Conservation (phyloP, 2,113 vertebrate genomes). For the cat (Felis catus) region F.catus_Fca126_mat1.0 CM031424.1:94486501-94487000, state of each 20-base stretch:
- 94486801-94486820: accelerated
- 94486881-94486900: background rate
- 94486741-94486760: too few species aligned
- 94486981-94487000: background rate
- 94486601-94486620: background rate
- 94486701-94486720: accelerated
- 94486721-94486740: accelerated
- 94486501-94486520: too few species aligned
- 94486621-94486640: background rate
- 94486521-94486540: background rate
- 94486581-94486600: background rate
- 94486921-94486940: accelerated
- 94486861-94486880: accelerated
- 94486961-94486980: accelerated
- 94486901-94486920: background rate
- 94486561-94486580: background rate
- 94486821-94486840: background rate
- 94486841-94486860: too few species aligned
- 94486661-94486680: background rate
- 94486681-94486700: background rate
- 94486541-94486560: background rate
- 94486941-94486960: accelerated
- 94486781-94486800: accelerated
- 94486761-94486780: accelerated
- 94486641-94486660: accelerated